phyloP scores from a whole-genome alignment of 2,797 vertebrate genomes.

The Antennarius maculatus region DNA sequence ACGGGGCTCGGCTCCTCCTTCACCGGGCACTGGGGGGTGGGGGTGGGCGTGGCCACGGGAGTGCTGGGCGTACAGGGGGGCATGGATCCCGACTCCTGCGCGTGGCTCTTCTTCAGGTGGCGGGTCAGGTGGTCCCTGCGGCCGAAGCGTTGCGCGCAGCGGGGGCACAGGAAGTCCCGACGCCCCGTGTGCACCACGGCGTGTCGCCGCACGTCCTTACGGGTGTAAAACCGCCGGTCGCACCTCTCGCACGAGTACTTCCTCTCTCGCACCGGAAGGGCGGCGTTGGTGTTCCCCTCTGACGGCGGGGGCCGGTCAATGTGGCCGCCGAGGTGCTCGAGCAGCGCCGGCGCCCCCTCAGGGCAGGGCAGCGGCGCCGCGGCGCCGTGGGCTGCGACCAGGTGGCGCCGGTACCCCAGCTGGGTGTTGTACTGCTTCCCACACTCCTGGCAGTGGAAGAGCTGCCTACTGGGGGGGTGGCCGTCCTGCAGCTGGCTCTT shows the following conservation, averaged over 20 bases:
- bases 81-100: constrained; percentile 88
- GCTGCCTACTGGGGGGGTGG: constrained; percentile 89
- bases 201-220: constrained; percentile 94
- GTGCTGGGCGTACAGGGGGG: constrained; percentile 76
- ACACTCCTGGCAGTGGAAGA: constrained; percentile 93
- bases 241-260: constrained; percentile 96
- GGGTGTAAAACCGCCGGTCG: constrained; percentile 95
- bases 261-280: constrained; percentile 85
- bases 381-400: constrained; percentile 87
- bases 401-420: constrained; percentile 91
- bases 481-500: constrained; percentile 81
- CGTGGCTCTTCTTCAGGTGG: constrained; percentile 97
- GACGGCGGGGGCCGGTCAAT: constrained; percentile 84
- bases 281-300: constrained; percentile 61
- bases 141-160: constrained; percentile 94
- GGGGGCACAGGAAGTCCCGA: constrained; percentile 95
- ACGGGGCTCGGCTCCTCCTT: constrained; percentile 91
- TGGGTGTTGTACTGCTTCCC: constrained; percentile 98
- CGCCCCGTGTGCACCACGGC: constrained; percentile 95
- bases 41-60: constrained; percentile 74
- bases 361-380: constrained; percentile 85
- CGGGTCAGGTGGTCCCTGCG: constrained; percentile 95
- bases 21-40: constrained; percentile 78
- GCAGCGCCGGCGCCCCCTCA: constrained; percentile 88
- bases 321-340: constrained; percentile 93